A percentile compares a stretch with the other conserved stretches of the same genome.
Evolutionary conservation across 2,888 invertebrate genomes (phyloP).

Genomic region (Sesamia inferens): DNA sequence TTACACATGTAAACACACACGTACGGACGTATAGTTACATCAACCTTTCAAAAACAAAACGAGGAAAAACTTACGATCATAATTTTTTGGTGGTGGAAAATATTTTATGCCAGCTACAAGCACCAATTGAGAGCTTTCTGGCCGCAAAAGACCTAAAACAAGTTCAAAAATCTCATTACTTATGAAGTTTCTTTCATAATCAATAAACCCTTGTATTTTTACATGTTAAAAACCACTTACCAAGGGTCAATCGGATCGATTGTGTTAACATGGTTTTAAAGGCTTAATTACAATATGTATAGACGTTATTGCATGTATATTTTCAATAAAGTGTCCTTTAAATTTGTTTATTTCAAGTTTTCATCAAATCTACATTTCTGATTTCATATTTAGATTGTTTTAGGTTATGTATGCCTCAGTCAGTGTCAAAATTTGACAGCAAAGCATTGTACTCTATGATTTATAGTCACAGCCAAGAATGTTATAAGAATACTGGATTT

Average conservation of each 20-base stretch:
- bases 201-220: neutral
- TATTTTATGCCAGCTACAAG: constrained; percentile 91
- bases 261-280: constrained; percentile 57
- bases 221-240: constrained; percentile 55
- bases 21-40: neutral
- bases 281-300: constrained; percentile 6
- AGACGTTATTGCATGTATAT: neutral
- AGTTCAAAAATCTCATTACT: neutral
- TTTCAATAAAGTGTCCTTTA: neutral
- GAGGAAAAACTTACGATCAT: constrained; percentile 89
- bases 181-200: neutral
- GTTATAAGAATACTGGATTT: no score
- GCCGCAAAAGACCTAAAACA: constrained; percentile 76
- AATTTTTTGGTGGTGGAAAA: constrained; percentile 92
- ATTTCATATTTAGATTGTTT: neutral
- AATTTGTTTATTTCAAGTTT: neutral
- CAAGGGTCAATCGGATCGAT: constrained; percentile 62
- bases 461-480: no score
- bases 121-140: constrained; percentile 74
- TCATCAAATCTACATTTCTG: constrained; percentile 14
- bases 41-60: neutral
- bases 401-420: constrained; percentile 14
- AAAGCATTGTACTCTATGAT: no score
- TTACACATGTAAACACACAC: neutral
- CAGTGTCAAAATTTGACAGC: neutral